These are phyloP conservation scores for Blastobasis lacticolella DNA, from an alignment of 2,888 invertebrate species.

Conservation along the genomic window DNA sequence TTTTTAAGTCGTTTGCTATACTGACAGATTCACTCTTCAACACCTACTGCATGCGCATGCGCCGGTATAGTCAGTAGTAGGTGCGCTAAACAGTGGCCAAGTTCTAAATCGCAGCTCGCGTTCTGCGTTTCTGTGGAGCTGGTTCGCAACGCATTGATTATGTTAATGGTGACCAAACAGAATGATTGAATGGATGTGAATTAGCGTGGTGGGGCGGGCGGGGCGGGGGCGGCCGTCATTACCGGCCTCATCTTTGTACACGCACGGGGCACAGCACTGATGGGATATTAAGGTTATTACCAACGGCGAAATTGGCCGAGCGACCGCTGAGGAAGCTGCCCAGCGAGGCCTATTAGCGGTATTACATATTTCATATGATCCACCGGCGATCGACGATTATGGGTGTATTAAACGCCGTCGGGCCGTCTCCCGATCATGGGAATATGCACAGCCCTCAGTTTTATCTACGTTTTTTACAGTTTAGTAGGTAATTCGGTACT, in stretches of 20 bases:
- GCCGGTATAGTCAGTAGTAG: no score
- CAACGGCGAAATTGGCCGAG: constrained; percentile 63
- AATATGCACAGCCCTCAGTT: constrained; percentile 51
- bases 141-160: no score
- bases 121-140: no score
- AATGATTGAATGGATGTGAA: constrained; percentile 46
- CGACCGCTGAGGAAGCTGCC: constrained; percentile 73
- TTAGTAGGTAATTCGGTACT: constrained; percentile 66
- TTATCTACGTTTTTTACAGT: constrained; percentile 66
- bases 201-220: constrained; percentile 33
- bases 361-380: constrained; percentile 70
- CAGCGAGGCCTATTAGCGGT: constrained; percentile 65
- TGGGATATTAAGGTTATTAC: constrained; percentile 71
- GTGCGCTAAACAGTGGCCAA: no score
- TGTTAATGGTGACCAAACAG: constrained; percentile 22
- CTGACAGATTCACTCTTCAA: no score
- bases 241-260: constrained; percentile 59
- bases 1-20: no score
- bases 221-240: constrained; percentile 47
- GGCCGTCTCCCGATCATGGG: constrained; percentile 62
- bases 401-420: constrained; percentile 64
- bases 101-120: no score
- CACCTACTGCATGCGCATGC: no score
- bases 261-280: constrained; percentile 57
- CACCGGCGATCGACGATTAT: constrained; percentile 62